phyloP scores from a whole-genome alignment of 2,797 vertebrate species.

The Sebastes hubbsi region DNA sequence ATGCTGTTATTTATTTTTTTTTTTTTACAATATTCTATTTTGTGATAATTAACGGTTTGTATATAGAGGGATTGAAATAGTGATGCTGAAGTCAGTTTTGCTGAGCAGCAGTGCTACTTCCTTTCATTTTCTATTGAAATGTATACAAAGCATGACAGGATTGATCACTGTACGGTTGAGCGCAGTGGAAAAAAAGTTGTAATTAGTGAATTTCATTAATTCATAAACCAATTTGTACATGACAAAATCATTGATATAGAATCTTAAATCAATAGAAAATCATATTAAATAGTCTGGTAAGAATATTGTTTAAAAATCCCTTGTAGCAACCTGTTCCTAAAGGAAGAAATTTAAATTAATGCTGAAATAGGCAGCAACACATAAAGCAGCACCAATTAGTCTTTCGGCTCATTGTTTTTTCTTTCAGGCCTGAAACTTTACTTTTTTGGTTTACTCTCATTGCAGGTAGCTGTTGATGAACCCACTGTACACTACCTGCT shows the following conservation, averaged over 20 bases:
- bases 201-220: not conserved
- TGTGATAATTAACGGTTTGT: not conserved
- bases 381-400: not conserved
- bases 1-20: not conserved
- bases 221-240: not conserved
- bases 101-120: not conserved
- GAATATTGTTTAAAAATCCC: not conserved
- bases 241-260: not conserved
- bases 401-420: not conserved
- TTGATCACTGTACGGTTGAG: not conserved
- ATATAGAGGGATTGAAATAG: not conserved
- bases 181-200: not conserved
- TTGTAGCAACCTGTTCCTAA: not conserved
- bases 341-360: not conserved
- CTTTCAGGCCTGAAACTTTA: not conserved
- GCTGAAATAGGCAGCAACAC: fast-evolving
- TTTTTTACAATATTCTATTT: not conserved
- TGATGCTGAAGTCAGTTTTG: not conserved
- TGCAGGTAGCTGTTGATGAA: not conserved
- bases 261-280: not conserved
- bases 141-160: not conserved
- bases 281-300: not conserved
- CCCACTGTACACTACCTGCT: not conserved
- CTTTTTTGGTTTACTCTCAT: not conserved
- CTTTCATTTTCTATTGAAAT: not conserved